Conservation (phyloP, 64 coral and sea anemone genomes). For the Stichodactyla mertensii region DNA sequence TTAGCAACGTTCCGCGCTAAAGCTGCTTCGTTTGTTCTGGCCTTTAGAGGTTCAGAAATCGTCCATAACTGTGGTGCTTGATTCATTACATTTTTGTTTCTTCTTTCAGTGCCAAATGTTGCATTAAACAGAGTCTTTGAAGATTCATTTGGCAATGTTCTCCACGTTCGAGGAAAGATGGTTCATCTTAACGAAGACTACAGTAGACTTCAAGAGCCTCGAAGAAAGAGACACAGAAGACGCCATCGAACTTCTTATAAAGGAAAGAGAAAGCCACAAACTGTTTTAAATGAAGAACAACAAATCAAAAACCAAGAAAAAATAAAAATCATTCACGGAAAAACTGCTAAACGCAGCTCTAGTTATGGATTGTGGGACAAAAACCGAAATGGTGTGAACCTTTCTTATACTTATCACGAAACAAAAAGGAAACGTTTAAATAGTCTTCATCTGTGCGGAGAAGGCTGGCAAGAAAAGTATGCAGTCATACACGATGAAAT, state of each 20-base stretch:
- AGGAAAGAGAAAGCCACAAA: background rate
- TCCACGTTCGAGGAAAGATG: constrained; percentile 13
- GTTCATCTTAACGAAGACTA: constrained; percentile 10
- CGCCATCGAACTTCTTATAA: background rate
- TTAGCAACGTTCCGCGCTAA: no score
- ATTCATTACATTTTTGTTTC: background rate
- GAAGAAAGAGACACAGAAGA: background rate
- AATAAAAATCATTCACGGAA: background rate
- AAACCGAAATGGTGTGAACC: background rate
- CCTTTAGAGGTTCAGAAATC: no score
- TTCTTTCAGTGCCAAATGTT: background rate
- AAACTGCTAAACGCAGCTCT: background rate
- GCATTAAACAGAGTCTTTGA: background rate
- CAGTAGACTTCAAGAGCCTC: background rate
- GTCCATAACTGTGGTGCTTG: no score
- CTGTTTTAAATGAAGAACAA: background rate
- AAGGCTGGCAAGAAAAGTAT: constrained; percentile 41
- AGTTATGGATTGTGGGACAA: constrained; percentile 17
- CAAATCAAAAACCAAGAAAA: background rate
- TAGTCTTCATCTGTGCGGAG: constrained; percentile 21
- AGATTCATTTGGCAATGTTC: constrained; percentile 5
- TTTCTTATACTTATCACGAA: background rate
- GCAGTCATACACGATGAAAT: constrained; percentile 33
- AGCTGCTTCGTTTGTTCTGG: no score
- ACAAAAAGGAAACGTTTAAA: background rate